Base-by-base conservation (phyloP, 2,888 invertebrate species). In the Drosophila atroscutellata region DNA sequence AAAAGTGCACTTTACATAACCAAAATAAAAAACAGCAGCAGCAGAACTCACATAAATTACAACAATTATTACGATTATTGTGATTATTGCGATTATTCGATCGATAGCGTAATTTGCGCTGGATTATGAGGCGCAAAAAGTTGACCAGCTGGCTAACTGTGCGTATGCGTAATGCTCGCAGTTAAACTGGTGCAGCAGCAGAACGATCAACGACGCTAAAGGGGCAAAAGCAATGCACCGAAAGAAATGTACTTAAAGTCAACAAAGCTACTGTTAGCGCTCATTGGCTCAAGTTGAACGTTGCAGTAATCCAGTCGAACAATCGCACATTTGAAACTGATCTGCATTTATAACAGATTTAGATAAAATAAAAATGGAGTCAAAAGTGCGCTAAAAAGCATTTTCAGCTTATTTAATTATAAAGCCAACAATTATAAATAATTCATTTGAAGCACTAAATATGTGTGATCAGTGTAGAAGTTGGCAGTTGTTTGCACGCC, bases 81-180 rank as follows among this genome's bases (percentile, higher is more conserved):
- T 6, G 50, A 51, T 30, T 30, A 32, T 34, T 20, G 6, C 18
- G 18, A 9, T 34, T 26, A 55, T 24, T 57, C 13, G 69, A 26
- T 42, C 34, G 45, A 37, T 20, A 58, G 37, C 54, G 61, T 70
- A 47, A 70, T 69, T 71, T 54, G 36, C 51, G 18, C 28, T 28
- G 59, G 42, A 51, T 68, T 56, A 70, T 59, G 36, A 42, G 9
- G 13, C 36, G 20, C 36, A 59, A 66, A 50, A 50, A 65, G 65
- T 51, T 56, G 26, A 18, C 36, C 20, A 63, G 15, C 52, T 59
- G 77, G 66, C 37, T 64, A 81, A 78, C 81, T 80, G 77, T 77
- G 81, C 77, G 77, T 77, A 78, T 78, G 81, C 59, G 77, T 56
- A 77, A 78, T 77, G 58, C 36, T 26, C 4, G n/a, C 8, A 18